phyloP scores from a whole-genome alignment of 2,888 invertebrate genomes.

The Syrista parreyssii region DNA sequence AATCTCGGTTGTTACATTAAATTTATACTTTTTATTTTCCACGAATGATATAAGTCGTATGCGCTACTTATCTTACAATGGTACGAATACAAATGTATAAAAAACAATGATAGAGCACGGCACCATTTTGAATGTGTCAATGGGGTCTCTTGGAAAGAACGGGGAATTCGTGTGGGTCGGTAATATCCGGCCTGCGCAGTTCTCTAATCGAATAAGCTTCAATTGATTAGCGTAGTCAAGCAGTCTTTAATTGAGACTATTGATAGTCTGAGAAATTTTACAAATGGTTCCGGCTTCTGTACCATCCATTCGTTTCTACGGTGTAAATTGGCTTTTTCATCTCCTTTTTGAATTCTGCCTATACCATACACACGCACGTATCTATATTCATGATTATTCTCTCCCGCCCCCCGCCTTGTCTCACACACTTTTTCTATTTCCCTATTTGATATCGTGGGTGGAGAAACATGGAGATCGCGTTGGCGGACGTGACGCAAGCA shows the following conservation, averaged over 20 bases:
- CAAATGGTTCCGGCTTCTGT: not conserved
- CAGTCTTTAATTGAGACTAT: not conserved
- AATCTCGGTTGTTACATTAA: not conserved
- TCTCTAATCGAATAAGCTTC: not conserved
- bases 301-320: not conserved
- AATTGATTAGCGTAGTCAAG: not conserved
- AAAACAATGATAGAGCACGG: not conserved
- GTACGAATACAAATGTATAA: not conserved
- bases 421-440: not conserved
- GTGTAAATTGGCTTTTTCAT: not conserved
- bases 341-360: not conserved
- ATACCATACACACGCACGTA: no score
- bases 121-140: not conserved
- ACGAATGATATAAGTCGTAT: not conserved
- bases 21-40: not conserved
- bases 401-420: conserved; percentile 25
- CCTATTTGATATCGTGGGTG: conserved; percentile 16
- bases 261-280: not conserved
- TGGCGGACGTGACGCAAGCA: conserved; percentile 27
- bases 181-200: not conserved
- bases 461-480: conserved; percentile 28
- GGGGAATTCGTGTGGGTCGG: not conserved
- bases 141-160: not conserved
- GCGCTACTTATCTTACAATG: not conserved
- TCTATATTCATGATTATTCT: conserved; percentile 19